Evolutionary conservation across 2,888 invertebrate species (phyloP), one percentile per base, ranked within the genome.

Genomic region (Plutella xylostella): DNA sequence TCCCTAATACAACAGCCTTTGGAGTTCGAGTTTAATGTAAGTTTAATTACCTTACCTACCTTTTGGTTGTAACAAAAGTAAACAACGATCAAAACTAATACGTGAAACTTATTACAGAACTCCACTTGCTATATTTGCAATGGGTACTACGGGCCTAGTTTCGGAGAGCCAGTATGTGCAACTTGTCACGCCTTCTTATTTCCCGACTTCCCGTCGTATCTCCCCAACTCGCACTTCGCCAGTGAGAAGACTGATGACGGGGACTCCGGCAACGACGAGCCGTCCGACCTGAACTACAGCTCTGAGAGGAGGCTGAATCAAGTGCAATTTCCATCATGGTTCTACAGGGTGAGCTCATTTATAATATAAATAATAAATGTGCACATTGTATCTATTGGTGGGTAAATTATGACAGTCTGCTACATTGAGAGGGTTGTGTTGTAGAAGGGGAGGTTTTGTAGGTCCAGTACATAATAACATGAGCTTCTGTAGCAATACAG

Each of bases 211-310:
- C 84, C 88, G 7, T 85, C 85, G 9, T 72, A 83, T 53, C 63
- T 85, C 38, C 86, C 86, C 19, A 74, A 70, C 45, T 79, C 84
- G 3, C 79, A 74, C 53, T 80, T 78, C 58, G 74, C 64, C 49
- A 86, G 84, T 52, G 86, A 87, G 51, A 85, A 87, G 48, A 91
- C 92, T 4, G 96, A 96, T 60, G 95, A 94, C 56, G 93, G 93
- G 54, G 96, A 97, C 69, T 96, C 96, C 0, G 97, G 97, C 0
- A 97, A 96, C 67, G 97, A 97, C 67, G 97, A 97, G 65, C 96
- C 96, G 0, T 89, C 89, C 31, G 93, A 93, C 64, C 68, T 87
- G 42, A 87, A 84, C 57, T 88, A 84, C 50, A 85, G 79, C 51
- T 73, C 83, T 3, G 87, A 87, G 42, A 70, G 86, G 20, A 79